These are phyloP conservation scores for Sisor rabdophorus DNA, from an alignment of 2,113 vertebrate species.

Conservation along the genomic window DNA sequence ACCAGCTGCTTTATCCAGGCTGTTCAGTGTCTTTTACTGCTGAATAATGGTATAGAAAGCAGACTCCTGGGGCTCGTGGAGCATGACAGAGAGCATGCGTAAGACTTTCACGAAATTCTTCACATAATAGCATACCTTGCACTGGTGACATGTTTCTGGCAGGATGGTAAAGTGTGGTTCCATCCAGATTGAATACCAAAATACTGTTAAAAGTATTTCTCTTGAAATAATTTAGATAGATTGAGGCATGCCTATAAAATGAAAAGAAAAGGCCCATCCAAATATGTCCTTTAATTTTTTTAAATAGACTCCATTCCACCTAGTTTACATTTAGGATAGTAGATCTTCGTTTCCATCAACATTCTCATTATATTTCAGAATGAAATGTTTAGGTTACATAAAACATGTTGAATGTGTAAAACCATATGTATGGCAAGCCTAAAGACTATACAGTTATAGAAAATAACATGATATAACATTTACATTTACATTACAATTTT, in stretches of 20 bases:
- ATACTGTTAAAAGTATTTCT: neutral
- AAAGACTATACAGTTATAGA: neutral
- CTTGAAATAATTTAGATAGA: neutral
- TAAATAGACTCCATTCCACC: neutral
- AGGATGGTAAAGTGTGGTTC: neutral
- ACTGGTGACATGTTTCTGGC: neutral
- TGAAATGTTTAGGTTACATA: neutral
- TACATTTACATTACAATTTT: no score
- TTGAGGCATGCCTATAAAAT: neutral
- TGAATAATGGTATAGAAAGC: conserved; percentile 71
- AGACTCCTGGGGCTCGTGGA: conserved; percentile 85
- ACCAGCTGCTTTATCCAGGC: conserved; percentile 73
- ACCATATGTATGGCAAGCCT: neutral
- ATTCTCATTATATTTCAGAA: neutral
- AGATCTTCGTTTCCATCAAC: neutral
- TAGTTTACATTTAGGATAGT: neutral
- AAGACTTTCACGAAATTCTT: conserved; percentile 52
- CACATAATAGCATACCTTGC: neutral
- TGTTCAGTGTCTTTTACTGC: conserved; percentile 74
- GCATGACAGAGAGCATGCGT: conserved; percentile 68
- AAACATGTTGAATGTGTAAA: neutral
- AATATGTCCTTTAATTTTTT: neutral
- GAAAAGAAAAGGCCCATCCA: neutral
- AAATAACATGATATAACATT: neutral
- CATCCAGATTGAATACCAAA: neutral